Conservation (phyloP, 2,888 invertebrate species). For the Ctenicera cuprea region DNA sequence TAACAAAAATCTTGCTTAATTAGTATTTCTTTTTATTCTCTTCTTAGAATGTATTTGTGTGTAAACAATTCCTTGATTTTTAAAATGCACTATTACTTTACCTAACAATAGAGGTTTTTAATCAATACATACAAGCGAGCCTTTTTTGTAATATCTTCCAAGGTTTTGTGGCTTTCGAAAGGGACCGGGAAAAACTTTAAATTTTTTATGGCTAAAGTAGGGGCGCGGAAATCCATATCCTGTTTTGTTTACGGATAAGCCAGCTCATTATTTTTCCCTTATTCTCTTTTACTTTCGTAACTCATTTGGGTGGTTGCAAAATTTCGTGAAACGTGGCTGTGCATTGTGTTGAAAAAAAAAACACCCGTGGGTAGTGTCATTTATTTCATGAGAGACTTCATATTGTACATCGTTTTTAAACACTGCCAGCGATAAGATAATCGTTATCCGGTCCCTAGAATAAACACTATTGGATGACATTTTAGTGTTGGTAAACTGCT, state of each 20-base stretch:
- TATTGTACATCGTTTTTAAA: conserved; percentile 20
- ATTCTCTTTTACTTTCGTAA: not conserved
- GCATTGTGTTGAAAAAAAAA: no score
- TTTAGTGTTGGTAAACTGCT: not conserved
- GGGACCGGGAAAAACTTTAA: no score
- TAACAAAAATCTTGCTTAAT: no score
- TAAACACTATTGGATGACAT: not conserved
- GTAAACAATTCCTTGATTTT: no score
- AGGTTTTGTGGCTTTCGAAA: no score
- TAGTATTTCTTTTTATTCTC: no score
- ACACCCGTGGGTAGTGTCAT: no score
- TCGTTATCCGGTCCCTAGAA: conserved; percentile 5
- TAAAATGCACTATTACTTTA: no score
- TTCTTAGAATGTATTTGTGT: no score
- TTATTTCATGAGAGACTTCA: not conserved
- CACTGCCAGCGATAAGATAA: conserved; percentile 17
- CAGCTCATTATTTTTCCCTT: not conserved
- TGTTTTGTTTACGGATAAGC: conserved; percentile 2
- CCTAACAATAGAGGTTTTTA: no score
- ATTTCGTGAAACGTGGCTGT: not conserved
- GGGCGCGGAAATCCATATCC: conserved; percentile 11
- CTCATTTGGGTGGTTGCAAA: conserved; percentile 1
- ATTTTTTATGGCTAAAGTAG: no score
- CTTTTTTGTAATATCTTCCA: not conserved
- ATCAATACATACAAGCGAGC: no score